Conservation (phyloP, 2,888 invertebrate species). For the Axea sp. region DNA sequence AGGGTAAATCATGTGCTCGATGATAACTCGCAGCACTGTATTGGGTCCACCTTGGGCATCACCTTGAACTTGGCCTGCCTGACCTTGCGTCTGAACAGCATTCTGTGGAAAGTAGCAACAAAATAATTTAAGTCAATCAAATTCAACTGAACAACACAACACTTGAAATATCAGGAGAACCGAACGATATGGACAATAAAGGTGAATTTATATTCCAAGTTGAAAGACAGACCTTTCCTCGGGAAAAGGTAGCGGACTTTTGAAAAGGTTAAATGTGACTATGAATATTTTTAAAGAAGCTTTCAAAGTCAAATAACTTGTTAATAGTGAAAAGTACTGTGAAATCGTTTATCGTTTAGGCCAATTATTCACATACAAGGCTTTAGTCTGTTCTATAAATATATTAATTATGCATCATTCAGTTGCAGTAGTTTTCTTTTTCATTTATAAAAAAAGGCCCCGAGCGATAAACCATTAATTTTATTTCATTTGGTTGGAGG, state of each 20-base stretch:
- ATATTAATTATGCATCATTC: too few relatives aligned
- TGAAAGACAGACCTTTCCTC: neutral
- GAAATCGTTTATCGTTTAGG: too few relatives aligned
- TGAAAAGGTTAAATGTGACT: slow-evolving; percentile 13
- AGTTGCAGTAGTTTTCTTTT: too few relatives aligned
- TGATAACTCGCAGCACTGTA: slow-evolving; percentile 97
- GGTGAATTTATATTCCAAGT: too few relatives aligned
- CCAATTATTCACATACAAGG: too few relatives aligned
- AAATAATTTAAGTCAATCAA: slow-evolving; percentile 17
- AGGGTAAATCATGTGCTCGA: slow-evolving; percentile 99
- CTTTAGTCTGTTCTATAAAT: too few relatives aligned
- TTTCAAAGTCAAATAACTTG: slow-evolving; percentile 31
- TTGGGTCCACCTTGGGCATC: slow-evolving; percentile 94
- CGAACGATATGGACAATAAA: too few relatives aligned
- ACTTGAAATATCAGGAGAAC: too few relatives aligned
- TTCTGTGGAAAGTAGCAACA: slow-evolving; percentile 71
- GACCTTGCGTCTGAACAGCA: slow-evolving; percentile 90
- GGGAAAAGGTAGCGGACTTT: slow-evolving; percentile 5
- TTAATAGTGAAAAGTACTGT: too few relatives aligned
- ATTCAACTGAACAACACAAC: neutral
- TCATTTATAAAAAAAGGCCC: too few relatives aligned
- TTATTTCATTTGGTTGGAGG: too few relatives aligned
- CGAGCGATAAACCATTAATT: too few relatives aligned
- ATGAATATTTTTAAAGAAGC: slow-evolving; percentile 20
- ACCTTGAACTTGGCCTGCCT: slow-evolving; percentile 77